Base-by-base conservation (phyloP, 2,888 invertebrate genomes). In the Cancer borealis region DNA sequence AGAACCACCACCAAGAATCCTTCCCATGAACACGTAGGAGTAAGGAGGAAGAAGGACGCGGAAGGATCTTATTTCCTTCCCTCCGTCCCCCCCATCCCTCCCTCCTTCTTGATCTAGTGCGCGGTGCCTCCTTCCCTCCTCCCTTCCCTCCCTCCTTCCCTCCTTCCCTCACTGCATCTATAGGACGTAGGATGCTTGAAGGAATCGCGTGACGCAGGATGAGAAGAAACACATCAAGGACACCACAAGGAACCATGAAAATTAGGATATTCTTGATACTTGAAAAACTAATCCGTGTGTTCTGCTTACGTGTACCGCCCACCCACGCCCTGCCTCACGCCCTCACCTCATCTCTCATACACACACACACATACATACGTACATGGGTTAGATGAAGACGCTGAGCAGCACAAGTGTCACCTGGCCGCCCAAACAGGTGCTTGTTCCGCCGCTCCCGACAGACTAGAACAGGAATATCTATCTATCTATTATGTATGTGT, bases 401-500 rank as follows among this genome's bases (percentile, higher is more conserved):
- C 21, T 1, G 26, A 88, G 4, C n/a, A 21, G 46, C 10, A 45
- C 12, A 88, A 46, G 47, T 12, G 12, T 46, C 17, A 66, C 17
- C n/a, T 66, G n/a, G n/a, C n/a, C 66, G 54, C 10, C 54, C 54
- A 54, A 54, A 54, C 54, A 54, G 54, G 54, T 54, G 8, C 10
- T 54, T 54, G 54, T 54, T 8, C 54, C 14, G 54, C 14, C 54
- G 54, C 54, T 14, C 3, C 54, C 54, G 66, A 6, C 66, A 66
- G 66, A 66, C n/a, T 66, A 66, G 66, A 66, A n/a, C 66, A 66
- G n/a, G 66, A n/a, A 21, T 66, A n/a, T 17, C 54, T 90, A 14
- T 90, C 1, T 92, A n/a, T 92, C 14, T 87, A 54, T 26, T 79
- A 21, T 93, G 45, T 90, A 21, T 93, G 26, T 93, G 30, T 90